These are phyloP conservation scores for Apantesis nais DNA, from an alignment of 2,888 invertebrate genomes.

Conservation along the genomic window DNA sequence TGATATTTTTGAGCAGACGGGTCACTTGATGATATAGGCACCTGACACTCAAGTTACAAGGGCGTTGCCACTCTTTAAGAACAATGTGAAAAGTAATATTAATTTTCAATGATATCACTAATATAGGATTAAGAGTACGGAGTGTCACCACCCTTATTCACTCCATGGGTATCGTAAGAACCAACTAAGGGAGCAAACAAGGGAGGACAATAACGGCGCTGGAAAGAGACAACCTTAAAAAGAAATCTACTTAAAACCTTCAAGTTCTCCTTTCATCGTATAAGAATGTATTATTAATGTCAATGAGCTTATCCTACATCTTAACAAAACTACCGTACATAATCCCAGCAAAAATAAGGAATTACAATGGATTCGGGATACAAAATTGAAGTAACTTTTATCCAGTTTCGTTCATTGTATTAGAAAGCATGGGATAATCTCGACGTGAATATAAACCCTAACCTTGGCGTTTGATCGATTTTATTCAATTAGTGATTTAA, in stretches of 20 bases:
- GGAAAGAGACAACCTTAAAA: no score
- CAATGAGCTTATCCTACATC: conserved; percentile 34
- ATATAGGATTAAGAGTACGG: no score
- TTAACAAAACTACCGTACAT: conserved; percentile 30
- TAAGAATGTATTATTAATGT: conserved; percentile 13
- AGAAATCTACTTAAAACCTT: background rate
- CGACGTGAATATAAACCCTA: background rate
- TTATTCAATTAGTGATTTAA: background rate
- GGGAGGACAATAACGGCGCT: no score
- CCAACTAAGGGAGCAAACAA: no score
- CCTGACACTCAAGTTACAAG: no score
- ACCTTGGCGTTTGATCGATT: background rate
- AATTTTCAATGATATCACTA: no score
- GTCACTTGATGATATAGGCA: no score
- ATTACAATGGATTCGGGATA: conserved; percentile 24
- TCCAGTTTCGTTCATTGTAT: conserved; percentile 38
- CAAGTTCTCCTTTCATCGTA: conserved; percentile 13
- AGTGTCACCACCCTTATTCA: no score
- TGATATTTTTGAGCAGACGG: no score
- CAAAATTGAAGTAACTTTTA: conserved; percentile 30
- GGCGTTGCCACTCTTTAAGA: no score
- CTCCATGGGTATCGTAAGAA: no score
- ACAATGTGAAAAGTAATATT: no score
- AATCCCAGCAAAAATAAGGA: conserved; percentile 30
- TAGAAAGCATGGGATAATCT: conserved; percentile 27